phyloP scores from a whole-genome alignment of 2,113 vertebrate genomes.

The pig (Sus scrofa) region T2T-Sscrofa CM000817.6:82404501-82405000 shows the following conservation, averaged over 20 bases:
- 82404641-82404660: too few relatives aligned
- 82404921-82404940: neutral
- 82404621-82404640: too few relatives aligned
- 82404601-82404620: too few relatives aligned
- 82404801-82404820: neutral
- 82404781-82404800: neutral
- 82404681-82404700: neutral
- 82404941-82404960: neutral
- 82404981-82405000: neutral
- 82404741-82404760: neutral
- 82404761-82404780: neutral
- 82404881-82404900: neutral
- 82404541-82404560: neutral
- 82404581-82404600: too few relatives aligned
- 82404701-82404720: neutral
- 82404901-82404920: neutral
- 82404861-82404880: neutral
- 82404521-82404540: neutral
- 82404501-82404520: neutral
- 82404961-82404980: neutral
- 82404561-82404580: too few relatives aligned
- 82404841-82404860: neutral
- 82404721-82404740: neutral
- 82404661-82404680: neutral
- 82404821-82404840: neutral